Evolutionary conservation across 1,140 invertebrate genomes (phyloP), one percentile per base, ranked within the genome.

Genomic region (Mactra quadrangularis): DNA sequence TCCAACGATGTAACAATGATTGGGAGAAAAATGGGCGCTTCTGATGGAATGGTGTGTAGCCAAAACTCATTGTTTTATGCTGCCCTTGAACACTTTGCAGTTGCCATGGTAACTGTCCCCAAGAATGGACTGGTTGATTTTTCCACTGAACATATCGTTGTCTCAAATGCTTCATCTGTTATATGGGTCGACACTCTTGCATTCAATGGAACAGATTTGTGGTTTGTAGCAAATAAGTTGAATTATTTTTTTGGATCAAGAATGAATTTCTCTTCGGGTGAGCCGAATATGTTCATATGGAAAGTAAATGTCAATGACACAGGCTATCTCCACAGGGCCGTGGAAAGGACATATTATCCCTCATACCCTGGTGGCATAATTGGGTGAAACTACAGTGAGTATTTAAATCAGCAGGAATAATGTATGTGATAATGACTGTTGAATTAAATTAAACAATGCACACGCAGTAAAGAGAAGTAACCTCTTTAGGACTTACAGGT

Each of bases 271-370:
- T 52, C 29, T 31, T 38, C 41, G 35, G 45, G 19, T 19, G 29
- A 15, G 0, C 13, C 47, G 4, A 83, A 85, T 55, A 83, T 86
- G 41, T 55, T 59, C 27, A 83, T 86, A 31, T 86, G 85, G 85
- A 79, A 81, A 38, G 38, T 83, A 0, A 31, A 60, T 25, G 62
- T 83, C 25, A 47, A 22, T 11, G 81, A 86, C n/a, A 9, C 64
- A 0, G 47, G 70, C 25, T 86, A 86, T 35, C 50, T 86, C 4
- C 83, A 53, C 25, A 55, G 27, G 19, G 84, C 79, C 17, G 47
- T 31, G n/a, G 31, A 38, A 3, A 66, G 79, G 31, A 85, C 84
- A 17, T 66, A 78, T 66, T 89, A 93, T 41, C 84, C 38, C 2
- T 4, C 17, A 15, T 19, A 62, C n/a, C 72, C 72, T 3, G 52